A percentile compares a stretch with the other conserved stretches of the same genome.
phyloP scores from a whole-genome alignment of 2,797 vertebrate genomes.

The Tachyglossus aculeatus region DNA sequence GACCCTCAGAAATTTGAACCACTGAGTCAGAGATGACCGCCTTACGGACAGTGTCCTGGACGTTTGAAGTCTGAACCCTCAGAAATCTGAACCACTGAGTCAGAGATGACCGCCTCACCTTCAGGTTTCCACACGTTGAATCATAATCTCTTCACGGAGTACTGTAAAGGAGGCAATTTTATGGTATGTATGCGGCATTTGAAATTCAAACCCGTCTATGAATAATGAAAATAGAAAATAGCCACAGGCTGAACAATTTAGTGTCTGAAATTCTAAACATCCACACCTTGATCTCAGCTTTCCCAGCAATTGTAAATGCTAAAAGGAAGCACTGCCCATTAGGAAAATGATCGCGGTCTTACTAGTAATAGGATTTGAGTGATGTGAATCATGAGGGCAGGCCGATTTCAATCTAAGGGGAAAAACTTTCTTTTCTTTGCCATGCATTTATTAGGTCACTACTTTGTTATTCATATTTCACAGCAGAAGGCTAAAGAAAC shows the following conservation, averaged over 20 bases:
- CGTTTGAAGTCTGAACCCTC: constrained; percentile 24
- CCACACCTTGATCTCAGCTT: not conserved
- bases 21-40: constrained; percentile 25
- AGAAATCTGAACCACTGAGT: constrained; percentile 11
- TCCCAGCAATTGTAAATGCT: not conserved
- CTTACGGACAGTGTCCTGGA: not conserved
- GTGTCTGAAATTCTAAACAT: not conserved
- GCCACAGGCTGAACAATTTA: not conserved
- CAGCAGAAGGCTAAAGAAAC: too few relatives aligned
- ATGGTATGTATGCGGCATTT: not conserved
- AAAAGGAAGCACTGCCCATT: too few relatives aligned
- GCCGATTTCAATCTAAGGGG: too few relatives aligned
- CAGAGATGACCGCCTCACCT: constrained; percentile 15
- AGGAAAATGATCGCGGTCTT: too few relatives aligned
- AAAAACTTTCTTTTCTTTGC: too few relatives aligned
- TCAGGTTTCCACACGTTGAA: not conserved
- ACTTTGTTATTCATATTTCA: too few relatives aligned
- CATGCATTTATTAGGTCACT: too few relatives aligned
- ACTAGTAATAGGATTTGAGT: too few relatives aligned
- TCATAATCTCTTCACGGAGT: not conserved
- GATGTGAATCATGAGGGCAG: too few relatives aligned
- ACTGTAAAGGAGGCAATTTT: not conserved
- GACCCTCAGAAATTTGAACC: constrained; percentile 1
- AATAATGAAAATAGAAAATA: not conserved
- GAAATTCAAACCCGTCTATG: not conserved